phyloP scores from a whole-genome alignment of 2,797 vertebrate species.

The Megalops cyprinoides region DNA sequence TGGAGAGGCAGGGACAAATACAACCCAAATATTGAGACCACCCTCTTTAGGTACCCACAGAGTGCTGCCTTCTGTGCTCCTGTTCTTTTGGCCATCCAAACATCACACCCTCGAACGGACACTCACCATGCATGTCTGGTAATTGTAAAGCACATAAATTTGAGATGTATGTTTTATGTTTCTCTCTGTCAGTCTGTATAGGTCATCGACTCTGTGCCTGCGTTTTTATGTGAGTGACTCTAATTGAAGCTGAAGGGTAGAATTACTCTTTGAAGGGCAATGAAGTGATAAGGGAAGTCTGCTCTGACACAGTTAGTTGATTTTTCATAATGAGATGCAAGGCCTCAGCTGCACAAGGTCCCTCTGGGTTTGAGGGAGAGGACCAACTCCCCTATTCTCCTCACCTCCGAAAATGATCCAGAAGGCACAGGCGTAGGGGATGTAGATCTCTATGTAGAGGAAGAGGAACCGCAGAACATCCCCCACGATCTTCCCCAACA shows the following conservation, averaged over 20 bases:
- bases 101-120: no score
- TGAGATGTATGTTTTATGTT: no score
- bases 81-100: background rate
- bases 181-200: no score
- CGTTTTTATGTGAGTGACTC: no score
- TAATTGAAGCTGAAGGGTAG: no score
- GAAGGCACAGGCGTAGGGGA: slow-evolving; percentile 73
- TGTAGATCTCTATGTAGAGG: slow-evolving; percentile 69
- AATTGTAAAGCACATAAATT: no score
- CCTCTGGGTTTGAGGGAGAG: background rate
- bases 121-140: no score
- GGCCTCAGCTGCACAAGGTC: background rate
- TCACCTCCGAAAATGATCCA: slow-evolving; percentile 76
- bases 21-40: background rate
- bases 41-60: background rate
- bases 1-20: background rate
- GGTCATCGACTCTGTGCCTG: no score
- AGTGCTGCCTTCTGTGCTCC: no score
- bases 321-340: background rate
- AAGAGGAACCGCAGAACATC: slow-evolving; percentile 72
- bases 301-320: background rate
- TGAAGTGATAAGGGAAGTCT: background rate
- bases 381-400: background rate
- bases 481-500: slow-evolving; percentile 65
- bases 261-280: background rate